Evolutionary conservation across 1,140 invertebrate species (phyloP).

Genomic region (Bemisia tabaci): DNA sequence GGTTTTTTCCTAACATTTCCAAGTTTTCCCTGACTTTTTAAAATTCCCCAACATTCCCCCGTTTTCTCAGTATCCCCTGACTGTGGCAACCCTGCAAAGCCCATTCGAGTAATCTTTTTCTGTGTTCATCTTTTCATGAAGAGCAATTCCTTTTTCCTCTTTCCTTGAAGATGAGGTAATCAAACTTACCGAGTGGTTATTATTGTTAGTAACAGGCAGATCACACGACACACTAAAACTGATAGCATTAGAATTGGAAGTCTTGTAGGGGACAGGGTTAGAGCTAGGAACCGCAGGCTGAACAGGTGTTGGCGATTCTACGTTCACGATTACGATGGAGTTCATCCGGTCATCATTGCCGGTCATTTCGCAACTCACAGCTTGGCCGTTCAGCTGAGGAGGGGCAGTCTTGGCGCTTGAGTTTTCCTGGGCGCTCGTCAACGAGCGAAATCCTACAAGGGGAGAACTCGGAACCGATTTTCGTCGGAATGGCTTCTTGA

Average conservation of each 20-base stretch:
- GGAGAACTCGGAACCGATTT: constrained; percentile 49
- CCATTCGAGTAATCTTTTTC: no score
- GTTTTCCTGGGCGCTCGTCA: neutral
- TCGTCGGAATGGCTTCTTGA: constrained; percentile 46
- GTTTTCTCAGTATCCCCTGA: no score
- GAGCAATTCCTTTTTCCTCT: no score
- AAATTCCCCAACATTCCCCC: no score
- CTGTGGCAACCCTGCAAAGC: no score
- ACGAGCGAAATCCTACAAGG: constrained; percentile 18
- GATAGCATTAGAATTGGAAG: constrained; percentile 4
- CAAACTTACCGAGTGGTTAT: constrained; percentile 7
- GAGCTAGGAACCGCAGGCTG: neutral
- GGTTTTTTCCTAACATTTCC: no score
- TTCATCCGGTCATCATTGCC: neutral
- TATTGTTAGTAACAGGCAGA: constrained; percentile 1
- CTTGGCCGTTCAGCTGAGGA: neutral
- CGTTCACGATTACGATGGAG: constrained; percentile 6
- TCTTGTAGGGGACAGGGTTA: constrained; percentile 1
- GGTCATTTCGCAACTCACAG: neutral
- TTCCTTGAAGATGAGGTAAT: no score
- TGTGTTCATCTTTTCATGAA: no score
- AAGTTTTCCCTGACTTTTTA: no score
- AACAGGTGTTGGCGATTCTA: constrained; percentile 7
- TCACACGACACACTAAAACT: constrained; percentile 3
- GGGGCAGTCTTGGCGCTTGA: neutral